phyloP scores from a whole-genome alignment of 1,140 invertebrate species.

The Hycleus phaleratus region DNA sequence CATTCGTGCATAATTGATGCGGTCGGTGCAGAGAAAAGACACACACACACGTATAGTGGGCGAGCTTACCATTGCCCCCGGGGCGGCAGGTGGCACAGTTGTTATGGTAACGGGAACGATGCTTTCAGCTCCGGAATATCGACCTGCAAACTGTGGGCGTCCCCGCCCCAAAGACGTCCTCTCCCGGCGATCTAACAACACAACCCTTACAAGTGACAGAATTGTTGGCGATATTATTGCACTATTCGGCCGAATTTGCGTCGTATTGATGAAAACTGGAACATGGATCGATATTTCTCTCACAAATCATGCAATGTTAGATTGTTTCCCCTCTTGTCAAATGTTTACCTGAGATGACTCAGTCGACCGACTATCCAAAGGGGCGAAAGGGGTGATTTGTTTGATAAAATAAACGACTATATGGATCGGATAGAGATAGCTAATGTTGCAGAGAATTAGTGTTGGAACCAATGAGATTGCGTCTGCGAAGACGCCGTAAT shows the following conservation, averaged over 20 bases:
- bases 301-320: slow-evolving; percentile 6
- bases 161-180: slow-evolving; percentile 13
- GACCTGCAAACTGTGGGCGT: slow-evolving; percentile 10
- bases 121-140: slow-evolving; percentile 12
- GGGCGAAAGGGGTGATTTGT: background rate
- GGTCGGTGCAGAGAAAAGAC: slow-evolving; percentile 11
- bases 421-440: background rate
- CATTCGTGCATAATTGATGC: slow-evolving; percentile 14
- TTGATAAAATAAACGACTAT: no score
- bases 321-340: slow-evolving; percentile 10
- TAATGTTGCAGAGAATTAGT: slow-evolving; percentile 6
- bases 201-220: background rate
- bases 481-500: slow-evolving; percentile 13
- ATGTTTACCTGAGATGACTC: slow-evolving; percentile 21
- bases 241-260: background rate
- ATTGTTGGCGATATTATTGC: background rate
- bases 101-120: slow-evolving; percentile 6
- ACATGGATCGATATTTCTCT: slow-evolving; percentile 8
- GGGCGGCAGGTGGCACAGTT: slow-evolving; percentile 6
- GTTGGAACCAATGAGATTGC: slow-evolving; percentile 11
- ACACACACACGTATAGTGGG: no score
- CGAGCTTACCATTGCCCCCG: slow-evolving; percentile 1
- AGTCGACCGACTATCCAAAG: background rate
- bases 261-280: background rate
- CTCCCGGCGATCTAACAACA: background rate